phyloP scores from a whole-genome alignment of 2,888 invertebrate species.

The Amiota mariae region DNA sequence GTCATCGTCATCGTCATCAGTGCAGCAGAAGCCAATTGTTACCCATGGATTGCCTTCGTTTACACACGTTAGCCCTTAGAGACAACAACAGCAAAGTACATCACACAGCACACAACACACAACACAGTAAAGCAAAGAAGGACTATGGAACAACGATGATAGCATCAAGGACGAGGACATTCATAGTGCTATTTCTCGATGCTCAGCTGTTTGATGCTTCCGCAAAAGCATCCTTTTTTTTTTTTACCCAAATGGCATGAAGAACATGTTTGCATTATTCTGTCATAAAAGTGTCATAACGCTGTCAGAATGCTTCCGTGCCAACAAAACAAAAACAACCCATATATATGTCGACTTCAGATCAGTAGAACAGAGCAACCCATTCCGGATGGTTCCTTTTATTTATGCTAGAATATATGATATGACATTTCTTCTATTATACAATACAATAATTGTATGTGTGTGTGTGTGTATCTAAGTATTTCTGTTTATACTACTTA shows the following conservation, averaged over 20 bases:
- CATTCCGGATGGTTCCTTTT: neutral
- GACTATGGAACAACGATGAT: neutral
- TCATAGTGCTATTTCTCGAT: slow-evolving; percentile 2
- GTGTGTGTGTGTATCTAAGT: slow-evolving; percentile 8
- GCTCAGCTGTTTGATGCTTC: slow-evolving; percentile 16
- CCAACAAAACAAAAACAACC: slow-evolving; percentile 2
- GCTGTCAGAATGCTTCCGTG: slow-evolving; percentile 22
- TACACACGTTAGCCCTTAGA: too few species aligned
- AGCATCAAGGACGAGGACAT: neutral
- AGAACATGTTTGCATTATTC: slow-evolving; percentile 17
- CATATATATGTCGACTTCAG: slow-evolving; percentile 9
- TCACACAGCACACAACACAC: neutral
- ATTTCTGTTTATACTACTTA: too few species aligned
- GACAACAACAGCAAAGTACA: neutral
- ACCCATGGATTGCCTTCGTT: too few species aligned
- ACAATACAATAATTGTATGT: neutral
- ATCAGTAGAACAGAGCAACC: neutral
- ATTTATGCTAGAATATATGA: neutral
- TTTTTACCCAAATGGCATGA: neutral
- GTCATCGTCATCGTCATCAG: too few species aligned
- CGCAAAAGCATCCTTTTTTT: slow-evolving; percentile 5
- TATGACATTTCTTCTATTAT: neutral
- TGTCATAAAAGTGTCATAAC: slow-evolving; percentile 28
- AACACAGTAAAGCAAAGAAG: too few species aligned
- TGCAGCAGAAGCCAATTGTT: too few species aligned